Conservation (phyloP, 1,140 invertebrate genomes). For the Bilobella aurantiaca region DNA sequence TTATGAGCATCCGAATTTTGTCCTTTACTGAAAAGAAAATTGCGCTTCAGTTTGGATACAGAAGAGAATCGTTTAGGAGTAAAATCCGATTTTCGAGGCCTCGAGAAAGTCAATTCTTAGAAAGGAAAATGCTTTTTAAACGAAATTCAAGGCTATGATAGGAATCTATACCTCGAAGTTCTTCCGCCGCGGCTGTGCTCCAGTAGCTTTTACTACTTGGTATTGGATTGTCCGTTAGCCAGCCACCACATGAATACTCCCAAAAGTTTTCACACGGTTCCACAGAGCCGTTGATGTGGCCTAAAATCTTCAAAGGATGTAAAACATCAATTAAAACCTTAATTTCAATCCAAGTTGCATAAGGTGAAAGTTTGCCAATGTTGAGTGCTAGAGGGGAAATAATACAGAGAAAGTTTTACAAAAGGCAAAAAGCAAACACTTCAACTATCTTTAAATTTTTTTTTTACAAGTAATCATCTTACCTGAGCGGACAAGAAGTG, state of each 20-base stretch:
- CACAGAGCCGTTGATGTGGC: constrained; percentile 43
- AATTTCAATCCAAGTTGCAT: background rate
- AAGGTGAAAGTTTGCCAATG: background rate
- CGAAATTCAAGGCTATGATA: background rate
- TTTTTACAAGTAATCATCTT: background rate
- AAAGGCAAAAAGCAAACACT: background rate
- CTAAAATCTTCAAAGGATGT: too few species aligned
- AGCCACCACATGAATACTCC: constrained; percentile 49
- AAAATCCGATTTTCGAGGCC: background rate
- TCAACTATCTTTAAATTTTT: too few species aligned
- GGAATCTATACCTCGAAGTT: constrained; percentile 36
- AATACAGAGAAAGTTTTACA: constrained; percentile 5
- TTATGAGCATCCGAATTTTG: constrained; percentile 36
- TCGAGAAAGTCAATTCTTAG: background rate
- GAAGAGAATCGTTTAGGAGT: background rate
- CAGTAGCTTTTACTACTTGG: constrained; percentile 36
- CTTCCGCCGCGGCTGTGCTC: constrained; percentile 37
- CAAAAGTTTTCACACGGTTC: constrained; percentile 50
- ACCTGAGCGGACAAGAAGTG: constrained; percentile 27
- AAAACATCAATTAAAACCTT: too few species aligned
- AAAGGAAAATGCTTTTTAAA: background rate
- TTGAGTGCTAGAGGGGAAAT: background rate
- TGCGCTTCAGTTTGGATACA: background rate
- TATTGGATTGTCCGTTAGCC: constrained; percentile 41
- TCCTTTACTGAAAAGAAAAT: constrained; percentile 26